These are phyloP conservation scores for Leucozona laternaria DNA, from an alignment of 2,888 invertebrate genomes.

Conservation along the genomic window DNA sequence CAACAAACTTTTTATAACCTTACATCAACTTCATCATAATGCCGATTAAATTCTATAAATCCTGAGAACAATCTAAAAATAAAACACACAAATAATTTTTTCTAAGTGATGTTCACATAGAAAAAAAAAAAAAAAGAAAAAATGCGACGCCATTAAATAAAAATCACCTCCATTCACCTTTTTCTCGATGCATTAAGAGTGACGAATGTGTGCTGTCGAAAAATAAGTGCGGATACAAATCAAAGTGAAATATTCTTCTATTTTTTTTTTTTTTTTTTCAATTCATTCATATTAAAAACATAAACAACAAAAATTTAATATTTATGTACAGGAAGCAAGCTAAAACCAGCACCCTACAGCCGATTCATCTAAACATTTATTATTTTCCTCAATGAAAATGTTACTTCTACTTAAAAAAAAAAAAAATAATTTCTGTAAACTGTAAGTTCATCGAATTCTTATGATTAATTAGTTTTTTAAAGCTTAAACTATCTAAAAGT, in stretches of 20 bases:
- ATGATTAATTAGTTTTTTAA: slow-evolving; percentile 2
- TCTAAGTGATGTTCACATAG: not conserved
- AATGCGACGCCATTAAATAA: slow-evolving; percentile 22
- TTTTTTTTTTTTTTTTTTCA: not conserved
- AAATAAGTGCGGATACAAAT: slow-evolving; percentile 41
- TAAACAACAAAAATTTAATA: slow-evolving; percentile 8
- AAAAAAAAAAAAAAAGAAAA: slow-evolving; percentile 12
- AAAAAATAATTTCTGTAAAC: no score
- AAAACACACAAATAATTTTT: slow-evolving; percentile 4
- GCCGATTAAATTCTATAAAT: slow-evolving; percentile 15
- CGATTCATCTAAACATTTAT: slow-evolving; percentile 13
- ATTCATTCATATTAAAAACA: slow-evolving; percentile 30
- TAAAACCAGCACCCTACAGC: not conserved
- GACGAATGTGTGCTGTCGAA: slow-evolving; percentile 37
- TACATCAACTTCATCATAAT: slow-evolving; percentile 7
- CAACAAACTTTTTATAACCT: not conserved
- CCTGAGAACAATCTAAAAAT: not conserved
- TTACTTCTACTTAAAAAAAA: no score
- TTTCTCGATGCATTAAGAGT: slow-evolving; percentile 40
- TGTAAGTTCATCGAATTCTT: not conserved
- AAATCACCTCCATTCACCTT: slow-evolving; percentile 44
- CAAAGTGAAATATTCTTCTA: slow-evolving; percentile 24
- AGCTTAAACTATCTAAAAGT: no score
- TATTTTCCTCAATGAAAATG: slow-evolving; percentile 28
- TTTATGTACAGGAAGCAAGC: not conserved